A percentile compares a stretch with the other conserved stretches of the same genome.
phyloP scores from a whole-genome alignment of 2,888 invertebrate species.

The Pollenia griseotomentosa region DNA sequence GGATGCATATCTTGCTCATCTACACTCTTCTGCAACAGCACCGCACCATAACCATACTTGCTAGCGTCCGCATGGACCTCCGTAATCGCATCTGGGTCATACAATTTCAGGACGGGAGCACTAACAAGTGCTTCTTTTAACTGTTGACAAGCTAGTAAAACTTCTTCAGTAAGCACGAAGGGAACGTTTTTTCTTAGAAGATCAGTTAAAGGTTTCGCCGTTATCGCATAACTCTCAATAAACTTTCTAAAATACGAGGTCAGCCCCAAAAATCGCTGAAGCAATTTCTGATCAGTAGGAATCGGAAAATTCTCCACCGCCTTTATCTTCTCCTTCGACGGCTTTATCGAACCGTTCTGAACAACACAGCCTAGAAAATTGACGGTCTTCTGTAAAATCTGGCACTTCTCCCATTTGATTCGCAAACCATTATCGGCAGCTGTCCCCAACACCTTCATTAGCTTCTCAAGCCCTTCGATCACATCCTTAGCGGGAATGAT shows the following conservation, averaged over 20 bases:
- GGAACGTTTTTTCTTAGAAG: slow-evolving; percentile 56
- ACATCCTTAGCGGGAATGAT: slow-evolving; percentile 62
- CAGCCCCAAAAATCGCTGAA: slow-evolving; percentile 69
- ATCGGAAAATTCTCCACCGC: slow-evolving; percentile 62
- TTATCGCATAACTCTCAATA: slow-evolving; percentile 69
- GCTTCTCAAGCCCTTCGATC: slow-evolving; percentile 42
- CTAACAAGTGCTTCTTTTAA: slow-evolving; percentile 54
- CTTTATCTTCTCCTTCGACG: slow-evolving; percentile 52
- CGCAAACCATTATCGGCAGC: slow-evolving; percentile 49
- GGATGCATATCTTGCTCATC: slow-evolving; percentile 77
- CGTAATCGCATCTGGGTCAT: slow-evolving; percentile 67
- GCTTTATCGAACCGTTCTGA: slow-evolving; percentile 63
- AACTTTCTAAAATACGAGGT: slow-evolving; percentile 67
- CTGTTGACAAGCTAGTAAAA: slow-evolving; percentile 60
- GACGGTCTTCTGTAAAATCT: slow-evolving; percentile 52
- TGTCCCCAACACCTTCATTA: slow-evolving; percentile 26
- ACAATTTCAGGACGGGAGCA: slow-evolving; percentile 72
- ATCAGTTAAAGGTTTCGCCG: slow-evolving; percentile 80
- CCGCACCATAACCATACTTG: slow-evolving; percentile 69
- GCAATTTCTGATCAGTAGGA: slow-evolving; percentile 49
- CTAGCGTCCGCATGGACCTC: slow-evolving; percentile 75
- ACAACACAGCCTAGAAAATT: slow-evolving; percentile 63
- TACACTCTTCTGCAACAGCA: slow-evolving; percentile 65
- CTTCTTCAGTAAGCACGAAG: slow-evolving; percentile 61
- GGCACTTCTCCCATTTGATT: slow-evolving; percentile 66